Conservation (phyloP, 1,140 invertebrate genomes). For the Epicauta chinensis region DNA sequence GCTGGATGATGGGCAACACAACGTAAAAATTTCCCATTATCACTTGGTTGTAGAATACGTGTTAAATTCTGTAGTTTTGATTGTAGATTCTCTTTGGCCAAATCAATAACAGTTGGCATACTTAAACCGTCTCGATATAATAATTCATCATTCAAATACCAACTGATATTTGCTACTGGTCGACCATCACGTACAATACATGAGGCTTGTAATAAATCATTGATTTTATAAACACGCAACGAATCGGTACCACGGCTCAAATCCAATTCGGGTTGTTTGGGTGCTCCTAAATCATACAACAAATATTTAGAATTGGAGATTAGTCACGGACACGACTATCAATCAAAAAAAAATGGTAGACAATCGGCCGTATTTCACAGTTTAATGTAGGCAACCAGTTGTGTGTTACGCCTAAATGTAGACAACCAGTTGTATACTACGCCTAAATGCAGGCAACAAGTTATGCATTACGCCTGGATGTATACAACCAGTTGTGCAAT, state of each 20-base stretch:
- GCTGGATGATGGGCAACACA: conserved; percentile 62
- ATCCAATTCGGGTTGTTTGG: conserved; percentile 51
- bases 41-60: conserved; percentile 51
- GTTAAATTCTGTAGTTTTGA: conserved; percentile 59
- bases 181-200: conserved; percentile 62
- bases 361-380: too few relatives aligned
- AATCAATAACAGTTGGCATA: conserved; percentile 45
- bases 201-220: conserved; percentile 53
- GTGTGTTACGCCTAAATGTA: too few relatives aligned
- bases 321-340: too few relatives aligned
- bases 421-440: too few relatives aligned
- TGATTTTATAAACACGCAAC: conserved; percentile 48
- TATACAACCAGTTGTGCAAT: too few relatives aligned
- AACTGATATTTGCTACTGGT: conserved; percentile 64
- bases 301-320: not conserved
- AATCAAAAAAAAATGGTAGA: not conserved
- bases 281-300: conserved; percentile 47
- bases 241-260: conserved; percentile 45
- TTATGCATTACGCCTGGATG: too few relatives aligned
- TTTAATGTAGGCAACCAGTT: too few relatives aligned
- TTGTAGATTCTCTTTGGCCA: conserved; percentile 45
- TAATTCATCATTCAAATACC: conserved; percentile 59
- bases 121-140: conserved; percentile 49
- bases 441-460: too few relatives aligned
- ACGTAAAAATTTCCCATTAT: conserved; percentile 56